Conservation (phyloP, 2,113 vertebrate genomes). For the Hiodon tergisus region DNA sequence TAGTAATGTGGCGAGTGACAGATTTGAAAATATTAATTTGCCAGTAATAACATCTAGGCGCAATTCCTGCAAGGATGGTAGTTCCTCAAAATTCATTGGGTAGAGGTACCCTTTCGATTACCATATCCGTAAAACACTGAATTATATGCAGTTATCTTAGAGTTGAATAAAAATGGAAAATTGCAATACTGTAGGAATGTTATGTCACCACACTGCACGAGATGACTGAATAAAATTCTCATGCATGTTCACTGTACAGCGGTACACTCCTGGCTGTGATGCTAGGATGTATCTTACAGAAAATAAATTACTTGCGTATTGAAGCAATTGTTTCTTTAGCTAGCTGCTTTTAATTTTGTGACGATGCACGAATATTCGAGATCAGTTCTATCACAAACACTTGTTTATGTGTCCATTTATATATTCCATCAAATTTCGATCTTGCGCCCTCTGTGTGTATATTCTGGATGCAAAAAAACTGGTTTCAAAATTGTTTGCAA, state of each 20-base stretch:
- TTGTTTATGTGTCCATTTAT: constrained; percentile 5
- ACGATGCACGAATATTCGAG: neutral
- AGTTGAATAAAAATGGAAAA: constrained; percentile 23
- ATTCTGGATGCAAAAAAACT: constrained; percentile 38
- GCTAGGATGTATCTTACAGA: constrained; percentile 13
- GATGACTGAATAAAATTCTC: constrained; percentile 17
- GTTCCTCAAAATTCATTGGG: constrained; percentile 14
- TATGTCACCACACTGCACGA: constrained; percentile 10
- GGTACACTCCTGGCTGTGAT: constrained; percentile 4
- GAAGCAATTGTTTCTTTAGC: constrained; percentile 4
- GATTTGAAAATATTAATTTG: neutral
- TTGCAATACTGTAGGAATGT: constrained; percentile 30
- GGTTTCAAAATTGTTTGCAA: constrained; percentile 37
- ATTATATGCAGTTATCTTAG: constrained; percentile 17
- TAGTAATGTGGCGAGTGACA: neutral
- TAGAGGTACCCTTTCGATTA: neutral
- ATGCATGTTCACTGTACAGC: constrained; percentile 22
- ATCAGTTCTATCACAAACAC: constrained; percentile 2
- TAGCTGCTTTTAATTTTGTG: neutral
- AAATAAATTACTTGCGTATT: constrained; percentile 14
- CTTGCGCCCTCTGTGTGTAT: constrained; percentile 33
- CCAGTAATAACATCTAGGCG: constrained; percentile 2
- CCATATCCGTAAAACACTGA: neutral
- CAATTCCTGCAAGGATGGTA: neutral
- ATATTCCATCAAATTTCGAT: constrained; percentile 47